A percentile compares a stretch with the other conserved stretches of the same genome.
Conservation (phyloP, 2,797 vertebrate genomes). For the Peromyscus eremicus region DNA sequence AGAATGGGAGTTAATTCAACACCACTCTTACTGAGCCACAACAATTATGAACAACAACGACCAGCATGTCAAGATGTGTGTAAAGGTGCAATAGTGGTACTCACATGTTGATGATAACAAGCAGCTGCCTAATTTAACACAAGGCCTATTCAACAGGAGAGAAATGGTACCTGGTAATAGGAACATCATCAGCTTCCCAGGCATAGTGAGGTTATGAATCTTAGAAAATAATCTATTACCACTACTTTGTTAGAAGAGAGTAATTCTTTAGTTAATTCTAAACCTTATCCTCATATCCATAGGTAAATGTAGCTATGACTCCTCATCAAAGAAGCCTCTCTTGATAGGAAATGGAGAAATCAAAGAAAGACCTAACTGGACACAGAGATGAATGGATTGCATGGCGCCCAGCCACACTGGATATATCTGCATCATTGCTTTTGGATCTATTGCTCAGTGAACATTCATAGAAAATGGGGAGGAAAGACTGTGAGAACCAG, state of each 20-base stretch:
- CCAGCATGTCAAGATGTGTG: neutral
- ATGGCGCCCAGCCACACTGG: neutral
- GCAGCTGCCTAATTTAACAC: neutral
- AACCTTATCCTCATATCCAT: neutral
- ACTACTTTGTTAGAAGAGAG: neutral
- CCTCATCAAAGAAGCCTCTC: neutral
- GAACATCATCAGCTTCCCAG: neutral
- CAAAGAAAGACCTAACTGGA: neutral
- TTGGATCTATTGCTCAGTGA: neutral
- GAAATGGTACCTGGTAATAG: neutral
- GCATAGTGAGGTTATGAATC: neutral
- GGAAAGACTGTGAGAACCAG: neutral
- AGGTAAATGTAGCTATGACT: neutral
- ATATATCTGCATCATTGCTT: neutral
- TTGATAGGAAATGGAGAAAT: neutral
- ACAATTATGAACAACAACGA: neutral
- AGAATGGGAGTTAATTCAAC: neutral
- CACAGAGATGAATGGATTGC: neutral
- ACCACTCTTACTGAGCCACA: neutral
- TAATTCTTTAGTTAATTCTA: neutral
- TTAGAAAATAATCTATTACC: neutral
- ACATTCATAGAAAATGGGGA: neutral
- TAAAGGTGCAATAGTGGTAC: neutral
- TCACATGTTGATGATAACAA: neutral
- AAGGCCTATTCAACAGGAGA: neutral